These are phyloP conservation scores for Anguilla marmorata DNA, from an alignment of 2,797 vertebrate species.

Conservation along the genomic window DNA sequence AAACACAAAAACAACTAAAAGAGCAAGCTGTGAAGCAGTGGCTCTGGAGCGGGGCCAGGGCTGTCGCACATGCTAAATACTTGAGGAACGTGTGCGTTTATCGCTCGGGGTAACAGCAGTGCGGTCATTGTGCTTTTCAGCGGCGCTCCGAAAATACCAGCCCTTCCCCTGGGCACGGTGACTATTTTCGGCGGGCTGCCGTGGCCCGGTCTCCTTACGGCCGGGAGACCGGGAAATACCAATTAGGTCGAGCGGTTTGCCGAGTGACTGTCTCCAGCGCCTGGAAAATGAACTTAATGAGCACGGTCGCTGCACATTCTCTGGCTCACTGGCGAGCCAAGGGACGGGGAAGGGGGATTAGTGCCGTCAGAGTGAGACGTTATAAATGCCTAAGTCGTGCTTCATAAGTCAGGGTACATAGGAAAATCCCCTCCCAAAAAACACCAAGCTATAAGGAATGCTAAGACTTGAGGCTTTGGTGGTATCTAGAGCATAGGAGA, in stretches of 20 bases:
- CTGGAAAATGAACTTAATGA: constrained; percentile 15
- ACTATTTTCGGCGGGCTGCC: constrained; percentile 36
- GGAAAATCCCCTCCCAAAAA: background rate
- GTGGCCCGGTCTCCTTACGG: background rate
- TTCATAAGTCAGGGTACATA: background rate
- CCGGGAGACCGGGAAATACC: background rate
- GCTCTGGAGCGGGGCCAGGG: background rate
- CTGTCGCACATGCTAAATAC: background rate
- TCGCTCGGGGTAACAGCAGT: background rate
- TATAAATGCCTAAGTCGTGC: background rate
- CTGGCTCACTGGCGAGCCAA: background rate
- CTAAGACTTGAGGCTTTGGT: no score
- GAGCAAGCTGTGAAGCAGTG: background rate
- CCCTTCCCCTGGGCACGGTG: constrained; percentile 44
- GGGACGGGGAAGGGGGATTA: background rate
- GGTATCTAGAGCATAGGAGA: no score
- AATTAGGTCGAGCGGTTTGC: background rate
- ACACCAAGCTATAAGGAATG: background rate
- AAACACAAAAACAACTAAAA: background rate
- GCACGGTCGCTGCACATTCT: background rate
- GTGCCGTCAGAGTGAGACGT: background rate
- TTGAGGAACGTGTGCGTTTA: background rate
- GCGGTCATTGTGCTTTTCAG: background rate
- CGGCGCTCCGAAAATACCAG: background rate
- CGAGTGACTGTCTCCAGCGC: background rate